Base-by-base conservation (phyloP, 2,888 invertebrate genomes). In the Neuroscelio doddi region DNA sequence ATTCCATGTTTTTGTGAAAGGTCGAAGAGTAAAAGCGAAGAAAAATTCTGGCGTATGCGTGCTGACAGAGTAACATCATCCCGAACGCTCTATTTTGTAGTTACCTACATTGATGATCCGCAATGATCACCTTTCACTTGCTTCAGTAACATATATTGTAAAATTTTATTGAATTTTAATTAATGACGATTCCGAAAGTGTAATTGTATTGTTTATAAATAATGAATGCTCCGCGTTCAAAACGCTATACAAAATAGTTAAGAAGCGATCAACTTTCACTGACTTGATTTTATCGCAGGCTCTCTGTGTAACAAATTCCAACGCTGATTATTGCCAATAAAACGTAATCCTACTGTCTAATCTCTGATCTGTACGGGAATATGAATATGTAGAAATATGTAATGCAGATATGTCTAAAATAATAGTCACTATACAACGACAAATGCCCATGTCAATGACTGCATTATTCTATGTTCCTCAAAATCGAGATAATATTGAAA, bases 181-280 rank as follows among this genome's bases (percentile, higher is more conserved):
- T n/a, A n/a, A n/a, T n/a, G n/a, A n/a, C n/a, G n/a, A 26, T 47
- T 26, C 8, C 32, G 26, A 4, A 16, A 36, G 9, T 30, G 26
- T 42, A 12, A 47, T 47, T 32, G 34, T 12, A 57, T 42, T 49
- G 49, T 57, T 49, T 14, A 5, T 32, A 41, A 41, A 47, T 56
- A 41, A 46, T 14, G 26, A 32, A 26, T 41, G 17, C 36, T 49
- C 42, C 41, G 41, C 41, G 15, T 47, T 42, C 39, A 42, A 42
- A 36, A 14, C n/a, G 36, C 14, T 29, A 38, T 24, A 10, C 21
- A 4, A 36, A 24, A 39, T 46, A 46, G 39, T 46, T 49, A 39
- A 24, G 16, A 39, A 58, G 44, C 38, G 50, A 51, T 39, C 46
- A 27, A 52, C 59, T 59, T 59, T 59, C 59, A 52, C 52, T 52